Evolutionary conservation across 2,113 vertebrate species (phyloP).

Genomic region (Morone chrysops): DNA sequence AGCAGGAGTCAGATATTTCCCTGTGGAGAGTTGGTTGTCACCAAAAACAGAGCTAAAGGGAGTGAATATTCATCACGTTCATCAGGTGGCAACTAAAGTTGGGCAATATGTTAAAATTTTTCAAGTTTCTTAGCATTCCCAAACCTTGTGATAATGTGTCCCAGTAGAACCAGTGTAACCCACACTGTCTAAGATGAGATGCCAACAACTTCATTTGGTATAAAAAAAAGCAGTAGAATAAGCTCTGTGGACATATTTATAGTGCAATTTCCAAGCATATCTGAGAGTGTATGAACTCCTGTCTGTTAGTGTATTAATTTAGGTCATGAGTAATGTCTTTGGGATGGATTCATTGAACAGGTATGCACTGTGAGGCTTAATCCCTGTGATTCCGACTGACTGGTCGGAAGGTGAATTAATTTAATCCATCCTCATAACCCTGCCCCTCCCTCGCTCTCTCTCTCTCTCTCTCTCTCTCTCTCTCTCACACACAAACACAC

Average conservation of each 20-base stretch:
- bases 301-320: conserved; percentile 50
- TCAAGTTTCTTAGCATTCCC: background rate
- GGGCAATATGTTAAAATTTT: no score
- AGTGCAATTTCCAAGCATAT: background rate
- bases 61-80: no score
- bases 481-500: background rate
- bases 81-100: no score
- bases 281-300: background rate
- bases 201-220: background rate
- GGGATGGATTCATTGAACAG: conserved; percentile 51
- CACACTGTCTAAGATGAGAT: background rate
- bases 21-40: no score
- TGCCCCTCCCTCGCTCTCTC: conserved; percentile 29
- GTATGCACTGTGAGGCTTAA: conserved; percentile 60
- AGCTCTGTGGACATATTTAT: background rate
- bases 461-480: conserved; percentile 16
- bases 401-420: conserved; percentile 61
- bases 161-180: background rate
- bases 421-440: conserved; percentile 64
- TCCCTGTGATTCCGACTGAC: conserved; percentile 64
- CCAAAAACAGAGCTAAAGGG: no score
- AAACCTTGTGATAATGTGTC: background rate
- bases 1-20: no score
- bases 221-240: background rate
- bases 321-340: conserved; percentile 60